These are phyloP conservation scores for Ptychoptera contaminata DNA, from an alignment of 2,888 invertebrate genomes.

Conservation along the genomic window DNA sequence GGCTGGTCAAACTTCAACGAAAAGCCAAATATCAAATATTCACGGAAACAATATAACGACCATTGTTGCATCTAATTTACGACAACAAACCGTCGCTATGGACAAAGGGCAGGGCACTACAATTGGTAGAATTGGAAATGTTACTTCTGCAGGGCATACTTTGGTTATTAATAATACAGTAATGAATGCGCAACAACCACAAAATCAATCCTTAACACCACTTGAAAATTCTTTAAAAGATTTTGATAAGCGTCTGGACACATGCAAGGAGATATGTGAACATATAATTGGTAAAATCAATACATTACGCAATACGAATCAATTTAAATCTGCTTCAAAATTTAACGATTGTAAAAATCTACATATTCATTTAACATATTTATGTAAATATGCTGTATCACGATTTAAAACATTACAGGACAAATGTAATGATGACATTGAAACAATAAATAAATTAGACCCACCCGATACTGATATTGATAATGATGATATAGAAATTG, in stretches of 20 bases:
- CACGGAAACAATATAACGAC: neutral
- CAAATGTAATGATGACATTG: slow-evolving; percentile 27
- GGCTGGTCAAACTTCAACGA: neutral
- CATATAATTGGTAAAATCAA: slow-evolving; percentile 29
- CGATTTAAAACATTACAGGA: slow-evolving; percentile 29
- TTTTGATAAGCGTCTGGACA: slow-evolving; percentile 27
- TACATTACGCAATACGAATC: slow-evolving; percentile 29
- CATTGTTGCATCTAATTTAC: slow-evolving; percentile 6
- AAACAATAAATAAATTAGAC: slow-evolving; percentile 14
- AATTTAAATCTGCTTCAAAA: slow-evolving; percentile 26
- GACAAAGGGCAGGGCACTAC: neutral
- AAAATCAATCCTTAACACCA: slow-evolving; percentile 19
- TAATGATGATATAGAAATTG: slow-evolving; percentile 30
- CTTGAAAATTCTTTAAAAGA: slow-evolving; percentile 24
- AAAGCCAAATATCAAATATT: neutral
- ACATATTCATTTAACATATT: slow-evolving; percentile 29
- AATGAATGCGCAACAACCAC: slow-evolving; percentile 9
- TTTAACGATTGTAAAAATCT: slow-evolving; percentile 28
- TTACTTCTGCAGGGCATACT: too few species aligned
- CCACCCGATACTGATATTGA: slow-evolving; percentile 21
- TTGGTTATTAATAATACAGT: neutral
- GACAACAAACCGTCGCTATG: slow-evolving; percentile 9
- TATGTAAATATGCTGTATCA: slow-evolving; percentile 29
- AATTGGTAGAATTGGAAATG: too few species aligned
- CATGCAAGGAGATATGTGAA: slow-evolving; percentile 28